Percentiles rank a stretch among this genome's conserved stretches.
phyloP scores from a whole-genome alignment of 2,113 vertebrate genomes.

The Dryoscopus gambensis region DNA sequence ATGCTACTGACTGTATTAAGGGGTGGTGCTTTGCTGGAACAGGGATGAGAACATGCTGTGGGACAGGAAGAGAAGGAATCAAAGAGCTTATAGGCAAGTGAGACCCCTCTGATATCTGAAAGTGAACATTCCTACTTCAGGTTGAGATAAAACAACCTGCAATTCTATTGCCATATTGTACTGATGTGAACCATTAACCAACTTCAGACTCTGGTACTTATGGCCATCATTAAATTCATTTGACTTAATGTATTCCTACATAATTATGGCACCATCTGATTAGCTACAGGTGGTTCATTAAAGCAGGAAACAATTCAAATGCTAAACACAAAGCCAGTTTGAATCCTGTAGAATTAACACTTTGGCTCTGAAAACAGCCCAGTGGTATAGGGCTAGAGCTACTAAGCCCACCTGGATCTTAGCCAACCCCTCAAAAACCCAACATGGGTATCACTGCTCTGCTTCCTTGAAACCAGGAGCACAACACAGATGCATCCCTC shows the following conservation, averaged over 20 bases:
- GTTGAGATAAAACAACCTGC: background rate
- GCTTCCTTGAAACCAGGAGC: background rate
- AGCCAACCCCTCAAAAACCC: background rate
- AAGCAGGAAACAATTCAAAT: background rate
- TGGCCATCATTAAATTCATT: background rate
- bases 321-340: background rate
- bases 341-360: background rate
- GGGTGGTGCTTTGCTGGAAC: background rate
- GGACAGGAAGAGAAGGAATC: background rate
- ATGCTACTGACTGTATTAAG: background rate
- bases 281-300: background rate
- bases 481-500: background rate
- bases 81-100: background rate
- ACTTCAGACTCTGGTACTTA: background rate
- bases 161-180: background rate
- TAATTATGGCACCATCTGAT: background rate
- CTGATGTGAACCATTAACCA: background rate
- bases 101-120: background rate
- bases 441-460: background rate
- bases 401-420: background rate
- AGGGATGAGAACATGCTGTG: background rate
- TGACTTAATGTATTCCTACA: background rate
- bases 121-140: background rate
- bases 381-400: background rate
- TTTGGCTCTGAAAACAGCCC: background rate